These are phyloP conservation scores for Podarcis siculus DNA, from an alignment of 2,797 vertebrate species.

Conservation along the genomic window DNA sequence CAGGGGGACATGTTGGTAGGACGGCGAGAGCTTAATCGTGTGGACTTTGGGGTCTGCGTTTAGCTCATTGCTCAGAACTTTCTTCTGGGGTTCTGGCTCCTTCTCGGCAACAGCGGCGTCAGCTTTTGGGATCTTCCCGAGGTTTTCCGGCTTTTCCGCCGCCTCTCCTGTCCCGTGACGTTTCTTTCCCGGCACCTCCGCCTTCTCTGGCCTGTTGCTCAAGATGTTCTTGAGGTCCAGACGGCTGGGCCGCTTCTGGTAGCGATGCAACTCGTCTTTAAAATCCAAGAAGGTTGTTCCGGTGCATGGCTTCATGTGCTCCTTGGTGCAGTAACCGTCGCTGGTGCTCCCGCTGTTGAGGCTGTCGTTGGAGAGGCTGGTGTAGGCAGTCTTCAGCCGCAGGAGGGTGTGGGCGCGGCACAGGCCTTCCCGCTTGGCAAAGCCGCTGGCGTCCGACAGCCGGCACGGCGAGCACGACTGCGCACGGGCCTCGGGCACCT, in stretches of 20 bases:
- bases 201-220: constrained; percentile 69
- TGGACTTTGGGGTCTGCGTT: constrained; percentile 83
- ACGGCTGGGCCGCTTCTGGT: constrained; percentile 88
- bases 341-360: constrained; percentile 94
- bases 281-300: constrained; percentile 77
- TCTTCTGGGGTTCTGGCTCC: constrained; percentile 71
- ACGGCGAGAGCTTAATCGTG: constrained; percentile 93
- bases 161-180: constrained; percentile 77
- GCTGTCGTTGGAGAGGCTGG: constrained; percentile 94
- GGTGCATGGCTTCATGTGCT: constrained; percentile 83
- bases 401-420: constrained; percentile 86
- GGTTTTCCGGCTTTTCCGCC: constrained; percentile 63
- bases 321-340: constrained; percentile 90
- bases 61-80: constrained; percentile 76
- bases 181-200: constrained; percentile 61
- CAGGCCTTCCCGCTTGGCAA: constrained; percentile 82
- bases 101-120: constrained; percentile 73
- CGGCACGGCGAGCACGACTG: constrained; percentile 93
- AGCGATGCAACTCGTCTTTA: constrained; percentile 59
- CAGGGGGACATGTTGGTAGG: constrained; percentile 92
- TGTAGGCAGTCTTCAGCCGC: constrained; percentile 86
- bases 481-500: constrained; percentile 86
- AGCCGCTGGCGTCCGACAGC: constrained; percentile 82
- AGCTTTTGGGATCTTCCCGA: constrained; percentile 75
- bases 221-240: constrained; percentile 89